Conservation (phyloP, 2,888 invertebrate species). For the Agrotis puta region DNA sequence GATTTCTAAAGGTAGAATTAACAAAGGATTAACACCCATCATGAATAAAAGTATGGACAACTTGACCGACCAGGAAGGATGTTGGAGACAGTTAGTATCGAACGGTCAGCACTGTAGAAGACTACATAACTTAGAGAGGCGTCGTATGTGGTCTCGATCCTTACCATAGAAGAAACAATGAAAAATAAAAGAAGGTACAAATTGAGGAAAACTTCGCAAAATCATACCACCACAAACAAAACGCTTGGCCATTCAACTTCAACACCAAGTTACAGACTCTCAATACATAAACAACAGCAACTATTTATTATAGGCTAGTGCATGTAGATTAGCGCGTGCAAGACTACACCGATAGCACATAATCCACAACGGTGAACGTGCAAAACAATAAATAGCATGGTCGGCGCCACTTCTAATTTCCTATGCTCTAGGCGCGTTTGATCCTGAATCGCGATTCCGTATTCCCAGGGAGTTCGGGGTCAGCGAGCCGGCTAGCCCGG, state of each 20-base stretch:
- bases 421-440: conserved; percentile 78
- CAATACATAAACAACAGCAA: conserved; percentile 55
- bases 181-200: neutral
- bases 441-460: conserved; percentile 84
- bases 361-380: conserved; percentile 72
- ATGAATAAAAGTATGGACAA: too few species aligned
- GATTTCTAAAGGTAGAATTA: conserved; percentile 15
- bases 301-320: conserved; percentile 61
- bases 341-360: conserved; percentile 66
- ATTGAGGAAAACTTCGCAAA: conserved; percentile 6
- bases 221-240: conserved; percentile 13
- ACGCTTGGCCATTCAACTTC: conserved; percentile 48
- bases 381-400: conserved; percentile 82
- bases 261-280: conserved; percentile 45
- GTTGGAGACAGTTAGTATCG: neutral
- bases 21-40: neutral
- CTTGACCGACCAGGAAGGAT: neutral
- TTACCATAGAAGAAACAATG: neutral
- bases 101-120: neutral
- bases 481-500: conserved; percentile 82
- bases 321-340: conserved; percentile 65
- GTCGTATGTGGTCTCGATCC: neutral
- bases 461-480: conserved; percentile 85
- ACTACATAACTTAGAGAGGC: neutral
- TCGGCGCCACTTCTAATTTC: conserved; percentile 87